Conservation (phyloP, 2,888 invertebrate genomes). For the Leptura quadrifasciata region DNA sequence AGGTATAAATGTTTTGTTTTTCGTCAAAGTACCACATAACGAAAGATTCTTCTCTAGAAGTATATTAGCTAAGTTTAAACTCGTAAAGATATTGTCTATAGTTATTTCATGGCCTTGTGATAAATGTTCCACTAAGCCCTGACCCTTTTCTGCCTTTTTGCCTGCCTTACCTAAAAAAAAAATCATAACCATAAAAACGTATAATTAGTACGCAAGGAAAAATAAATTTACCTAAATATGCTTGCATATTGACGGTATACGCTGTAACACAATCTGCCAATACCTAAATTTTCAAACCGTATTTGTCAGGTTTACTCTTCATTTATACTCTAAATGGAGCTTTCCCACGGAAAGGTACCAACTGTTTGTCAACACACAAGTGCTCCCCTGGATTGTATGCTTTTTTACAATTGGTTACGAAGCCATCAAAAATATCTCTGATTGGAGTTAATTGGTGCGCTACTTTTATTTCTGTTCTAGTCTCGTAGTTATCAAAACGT, state of each 20-base stretch:
- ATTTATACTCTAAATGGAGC: too few relatives aligned
- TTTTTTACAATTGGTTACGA: too few relatives aligned
- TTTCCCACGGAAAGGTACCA: too few relatives aligned
- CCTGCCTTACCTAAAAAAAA: constrained; percentile 8
- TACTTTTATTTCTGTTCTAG: too few relatives aligned
- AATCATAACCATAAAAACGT: not conserved
- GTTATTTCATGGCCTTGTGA: not conserved
- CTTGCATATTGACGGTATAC: not conserved
- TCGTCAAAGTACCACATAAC: constrained; percentile 44
- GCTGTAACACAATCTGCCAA: constrained; percentile 2
- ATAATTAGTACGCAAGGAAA: not conserved
- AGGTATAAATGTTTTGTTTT: constrained; percentile 50
- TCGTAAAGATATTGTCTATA: too few relatives aligned
- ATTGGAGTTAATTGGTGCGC: too few relatives aligned
- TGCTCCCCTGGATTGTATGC: too few relatives aligned
- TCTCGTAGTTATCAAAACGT: too few relatives aligned
- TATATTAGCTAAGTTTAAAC: constrained; percentile 42
- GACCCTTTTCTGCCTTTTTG: constrained; percentile 12
- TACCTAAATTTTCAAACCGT: too few relatives aligned
- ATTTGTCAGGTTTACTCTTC: too few relatives aligned
- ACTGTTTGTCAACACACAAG: too few relatives aligned
- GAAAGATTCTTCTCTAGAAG: constrained; percentile 37
- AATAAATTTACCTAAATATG: constrained; percentile 15
- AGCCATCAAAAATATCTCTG: too few relatives aligned
- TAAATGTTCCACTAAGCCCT: not conserved